phyloP scores from a whole-genome alignment of 2,888 invertebrate species.

The Biston betularia region DNA sequence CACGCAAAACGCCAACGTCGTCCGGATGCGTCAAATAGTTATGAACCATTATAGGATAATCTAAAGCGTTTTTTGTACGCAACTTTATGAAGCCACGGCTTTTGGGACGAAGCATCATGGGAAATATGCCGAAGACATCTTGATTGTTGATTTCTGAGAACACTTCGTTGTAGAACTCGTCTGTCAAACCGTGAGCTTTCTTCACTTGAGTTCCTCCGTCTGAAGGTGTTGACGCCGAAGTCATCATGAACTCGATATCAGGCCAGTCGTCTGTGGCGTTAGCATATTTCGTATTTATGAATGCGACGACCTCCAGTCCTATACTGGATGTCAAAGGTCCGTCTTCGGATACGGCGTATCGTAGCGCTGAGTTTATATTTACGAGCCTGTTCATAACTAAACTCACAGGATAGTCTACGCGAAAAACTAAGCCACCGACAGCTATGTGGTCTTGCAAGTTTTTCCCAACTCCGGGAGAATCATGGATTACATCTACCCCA shows the following conservation, averaged over 20 bases:
- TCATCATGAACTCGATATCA: constrained; percentile 96
- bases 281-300: constrained; percentile 95
- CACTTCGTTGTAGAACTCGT: constrained; percentile 93
- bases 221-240: constrained; percentile 92
- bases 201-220: constrained; percentile 94
- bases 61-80: constrained; percentile 88
- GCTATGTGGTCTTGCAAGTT: constrained; percentile 97
- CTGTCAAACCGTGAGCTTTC: constrained; percentile 92
- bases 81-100: constrained; percentile 93
- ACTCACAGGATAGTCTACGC: constrained; percentile 92
- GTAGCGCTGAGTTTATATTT: constrained; percentile 92
- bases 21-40: constrained; percentile 96
- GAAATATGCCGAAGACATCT: constrained; percentile 93
- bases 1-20: constrained; percentile 93
- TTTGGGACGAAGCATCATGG: constrained; percentile 96
- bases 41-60: constrained; percentile 95
- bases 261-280: constrained; percentile 96
- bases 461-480: constrained; percentile 93
- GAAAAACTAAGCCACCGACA: constrained; percentile 93
- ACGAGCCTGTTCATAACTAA: constrained; percentile 93
- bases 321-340: constrained; percentile 95
- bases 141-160: constrained; percentile 90
- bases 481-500: constrained; percentile 90
- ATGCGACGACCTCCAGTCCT: constrained; percentile 95
- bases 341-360: constrained; percentile 94